Conservation (phyloP, 2,113 vertebrate genomes). For the Poeciliopsis turrubarensis region DNA sequence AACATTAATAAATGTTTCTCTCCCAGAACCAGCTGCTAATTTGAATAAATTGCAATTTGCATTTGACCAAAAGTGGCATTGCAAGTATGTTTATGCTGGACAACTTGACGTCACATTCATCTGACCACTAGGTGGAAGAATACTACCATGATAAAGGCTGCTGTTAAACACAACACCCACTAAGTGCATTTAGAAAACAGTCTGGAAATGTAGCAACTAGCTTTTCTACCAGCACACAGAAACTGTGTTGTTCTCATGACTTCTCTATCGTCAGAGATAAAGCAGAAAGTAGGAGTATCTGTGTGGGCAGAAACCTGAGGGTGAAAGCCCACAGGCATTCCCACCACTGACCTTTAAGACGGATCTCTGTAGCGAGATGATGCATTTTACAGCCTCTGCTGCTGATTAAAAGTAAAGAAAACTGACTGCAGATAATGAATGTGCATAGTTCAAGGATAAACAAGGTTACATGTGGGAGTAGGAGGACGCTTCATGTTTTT, state of each 20-base stretch:
- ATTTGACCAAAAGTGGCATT: neutral
- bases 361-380: neutral
- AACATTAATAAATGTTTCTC: neutral
- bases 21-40: neutral
- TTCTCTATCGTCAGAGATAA: neutral
- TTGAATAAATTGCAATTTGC: neutral
- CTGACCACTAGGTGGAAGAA: conserved; percentile 31
- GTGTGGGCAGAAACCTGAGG: conserved; percentile 13
- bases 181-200: neutral
- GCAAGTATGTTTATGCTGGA: neutral
- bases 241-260: neutral
- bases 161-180: neutral
- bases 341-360: conserved; percentile 21
- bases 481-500: neutral
- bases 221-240: neutral
- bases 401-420: conserved; percentile 1
- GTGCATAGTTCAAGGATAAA: neutral
- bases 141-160: neutral
- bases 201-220: neutral
- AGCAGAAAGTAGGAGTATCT: neutral
- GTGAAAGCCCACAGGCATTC: conserved; percentile 8
- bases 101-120: neutral
- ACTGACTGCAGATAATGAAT: neutral
- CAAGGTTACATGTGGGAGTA: neutral
- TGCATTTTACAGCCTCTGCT: conserved; percentile 11